Evolutionary conservation across 2,797 vertebrate genomes (phyloP).

Genomic region (Cuniculus paca): DNA sequence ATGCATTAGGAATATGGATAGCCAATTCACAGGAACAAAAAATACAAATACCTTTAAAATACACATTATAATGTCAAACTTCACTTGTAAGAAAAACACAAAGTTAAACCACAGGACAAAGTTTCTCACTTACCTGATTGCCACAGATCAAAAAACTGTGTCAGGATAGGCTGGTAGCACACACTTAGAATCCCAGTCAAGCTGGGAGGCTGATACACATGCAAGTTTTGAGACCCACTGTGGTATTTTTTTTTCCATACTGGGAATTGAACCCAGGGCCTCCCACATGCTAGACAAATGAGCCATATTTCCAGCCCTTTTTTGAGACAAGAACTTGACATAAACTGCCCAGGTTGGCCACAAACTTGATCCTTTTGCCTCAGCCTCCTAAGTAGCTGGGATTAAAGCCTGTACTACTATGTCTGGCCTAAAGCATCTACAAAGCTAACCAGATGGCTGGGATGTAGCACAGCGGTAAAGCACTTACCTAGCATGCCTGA

Average conservation of each 20-base stretch:
- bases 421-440: background rate
- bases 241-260: background rate
- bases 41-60: background rate
- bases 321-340: background rate
- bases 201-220: background rate
- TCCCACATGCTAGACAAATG: background rate
- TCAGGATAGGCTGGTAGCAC: background rate
- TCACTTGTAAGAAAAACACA: slow-evolving; percentile 2
- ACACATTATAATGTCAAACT: background rate
- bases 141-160: background rate
- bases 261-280: background rate
- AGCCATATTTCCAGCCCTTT: background rate
- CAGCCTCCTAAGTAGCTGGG: background rate
- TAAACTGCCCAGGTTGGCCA: background rate
- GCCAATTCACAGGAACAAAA: background rate
- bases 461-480: background rate
- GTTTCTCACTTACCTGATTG: background rate
- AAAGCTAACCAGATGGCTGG: background rate
- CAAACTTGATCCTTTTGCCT: background rate
- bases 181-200: background rate
- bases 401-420: background rate
- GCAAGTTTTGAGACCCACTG: background rate
- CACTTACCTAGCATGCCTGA: background rate
- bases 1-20: background rate
- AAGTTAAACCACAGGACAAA: slow-evolving; percentile 7